Base-by-base conservation (phyloP, 2,113 vertebrate species). In the Carassius carassius region DNA sequence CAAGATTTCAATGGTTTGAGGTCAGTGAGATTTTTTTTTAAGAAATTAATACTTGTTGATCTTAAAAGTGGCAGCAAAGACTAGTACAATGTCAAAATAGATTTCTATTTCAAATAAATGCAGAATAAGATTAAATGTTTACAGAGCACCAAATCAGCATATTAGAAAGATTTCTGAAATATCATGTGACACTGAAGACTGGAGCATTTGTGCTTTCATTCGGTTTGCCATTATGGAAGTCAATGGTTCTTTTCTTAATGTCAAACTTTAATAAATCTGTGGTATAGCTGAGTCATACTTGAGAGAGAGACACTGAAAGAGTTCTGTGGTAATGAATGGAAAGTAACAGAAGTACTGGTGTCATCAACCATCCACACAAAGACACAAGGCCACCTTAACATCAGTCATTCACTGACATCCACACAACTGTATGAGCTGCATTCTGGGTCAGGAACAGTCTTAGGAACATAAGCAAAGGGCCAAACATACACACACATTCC, bases 281-380 rank as follows among this genome's bases (percentile, higher is more conserved):
- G 8, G 8, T 60, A 3, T n/a, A 63, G 1, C 62, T 0, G 62
- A 63, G 23, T 63, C 62, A 29, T 63, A 14, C 23, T 25, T 63
- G n/a, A 49, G 73, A 51, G 14, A 49, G 13, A 51, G 13, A 51
- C 49, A 51, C 49, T 51, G 49, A 54, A 23, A n/a, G 13, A 73
- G 37, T 32, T 47, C 51, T 51, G 44, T 51, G 73, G 5, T 25
- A 75, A 54, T 29, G 73, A 75, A 49, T 10, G 14, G 23, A 51
- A 14, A 51, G 44, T 8, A 75, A 10, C 14, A 3, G 23, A 14
- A 51, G 7, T 51, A 44, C 5, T 23, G n/a, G 67, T 37, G 84
- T 81, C 84, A 74, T 80, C 60, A 65, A 60, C 29, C 23, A 47
- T 78, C 65, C 44, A 35, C 44, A 54, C 62, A 65, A 21, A 56